Evolutionary conservation across 2,797 vertebrate species (phyloP), one percentile per base, ranked within the genome.

Genomic region (Spinus olivaceus): DNA sequence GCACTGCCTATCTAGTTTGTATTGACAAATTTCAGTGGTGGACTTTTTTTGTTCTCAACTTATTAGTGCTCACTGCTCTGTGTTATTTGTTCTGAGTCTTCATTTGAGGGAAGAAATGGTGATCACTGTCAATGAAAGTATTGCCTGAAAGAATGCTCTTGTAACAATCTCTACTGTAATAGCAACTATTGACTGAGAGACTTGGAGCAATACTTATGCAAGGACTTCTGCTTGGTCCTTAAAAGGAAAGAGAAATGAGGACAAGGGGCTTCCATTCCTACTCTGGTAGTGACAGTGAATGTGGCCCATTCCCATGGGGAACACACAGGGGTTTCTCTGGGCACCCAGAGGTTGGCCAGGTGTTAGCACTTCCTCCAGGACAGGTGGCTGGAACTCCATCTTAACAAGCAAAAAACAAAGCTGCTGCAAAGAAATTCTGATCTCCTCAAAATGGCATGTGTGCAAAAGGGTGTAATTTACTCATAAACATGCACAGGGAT

Each of bases 261-360:
- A n/a, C 41, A 54, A 51, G 16, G 42, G 27, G 4, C 11, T 86
- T 78, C n/a, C 9, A 16, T 33, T 86, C 27, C 19, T 78, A 5
- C 15, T 47, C 28, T 69, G 56, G 12, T 27, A 13, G 27, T 51
- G 64, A 24, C 15, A 44, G 16, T 12, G 51, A 54, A 53, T 4
- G 41, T 46, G 65, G 12, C 11, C 50, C 25, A 9, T 28, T 12
- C 20, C 16, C 2, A 0, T 3, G 17, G 12, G 73, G 30, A 53
- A 2, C 13, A 23, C 20, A 8, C 8, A 18, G 23, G 14, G 9
- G 12, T 35, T 87, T 9, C 4, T 12, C 12, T 12, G 44, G 33
- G 18, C 8, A 59, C 14, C 22, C 16, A 86, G 46, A 27, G 17
- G 7, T 23, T 59, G 51, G 33, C 8, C 64, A 61, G 33, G 8